phyloP scores from a whole-genome alignment of 2,113 vertebrate genomes.

The Dasypus novemcinctus region DNA sequence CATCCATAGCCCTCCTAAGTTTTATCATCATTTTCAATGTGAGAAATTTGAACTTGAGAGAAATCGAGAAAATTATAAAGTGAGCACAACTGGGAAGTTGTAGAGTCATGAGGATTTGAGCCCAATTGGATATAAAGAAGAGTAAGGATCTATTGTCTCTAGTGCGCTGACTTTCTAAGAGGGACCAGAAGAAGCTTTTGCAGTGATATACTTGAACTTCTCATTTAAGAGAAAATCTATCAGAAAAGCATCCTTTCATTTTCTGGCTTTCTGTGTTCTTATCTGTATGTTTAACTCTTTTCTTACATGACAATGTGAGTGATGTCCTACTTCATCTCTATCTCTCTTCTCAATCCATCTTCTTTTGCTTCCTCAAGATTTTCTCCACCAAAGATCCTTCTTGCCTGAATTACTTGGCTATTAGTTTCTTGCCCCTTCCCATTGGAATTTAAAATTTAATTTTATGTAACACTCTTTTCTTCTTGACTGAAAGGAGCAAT shows the following conservation, averaged over 20 bases:
- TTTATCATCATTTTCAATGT: conserved; percentile 17
- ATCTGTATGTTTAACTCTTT: accelerated
- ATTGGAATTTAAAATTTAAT: neutral
- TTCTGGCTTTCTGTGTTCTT: neutral
- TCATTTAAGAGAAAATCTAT: neutral
- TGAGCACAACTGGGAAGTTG: neutral
- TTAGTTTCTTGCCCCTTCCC: neutral
- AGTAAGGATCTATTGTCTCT: neutral
- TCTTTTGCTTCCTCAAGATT: neutral
- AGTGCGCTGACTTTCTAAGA: neutral
- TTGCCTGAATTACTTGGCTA: neutral
- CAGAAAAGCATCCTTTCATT: neutral
- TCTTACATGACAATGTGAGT: neutral
- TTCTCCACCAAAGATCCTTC: neutral
- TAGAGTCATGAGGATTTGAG: neutral
- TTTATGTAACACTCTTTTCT: neutral
- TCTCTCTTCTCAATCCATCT: neutral
- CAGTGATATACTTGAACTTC: no score
- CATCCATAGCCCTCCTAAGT: neutral
- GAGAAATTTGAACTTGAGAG: neutral
- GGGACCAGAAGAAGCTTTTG: accelerated
- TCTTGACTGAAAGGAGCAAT: neutral
- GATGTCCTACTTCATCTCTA: neutral
- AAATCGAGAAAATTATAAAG: neutral
- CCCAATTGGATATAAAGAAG: accelerated